Evolutionary conservation across 1,140 invertebrate species (phyloP).

Genomic region (Bombus difficillimus): DNA sequence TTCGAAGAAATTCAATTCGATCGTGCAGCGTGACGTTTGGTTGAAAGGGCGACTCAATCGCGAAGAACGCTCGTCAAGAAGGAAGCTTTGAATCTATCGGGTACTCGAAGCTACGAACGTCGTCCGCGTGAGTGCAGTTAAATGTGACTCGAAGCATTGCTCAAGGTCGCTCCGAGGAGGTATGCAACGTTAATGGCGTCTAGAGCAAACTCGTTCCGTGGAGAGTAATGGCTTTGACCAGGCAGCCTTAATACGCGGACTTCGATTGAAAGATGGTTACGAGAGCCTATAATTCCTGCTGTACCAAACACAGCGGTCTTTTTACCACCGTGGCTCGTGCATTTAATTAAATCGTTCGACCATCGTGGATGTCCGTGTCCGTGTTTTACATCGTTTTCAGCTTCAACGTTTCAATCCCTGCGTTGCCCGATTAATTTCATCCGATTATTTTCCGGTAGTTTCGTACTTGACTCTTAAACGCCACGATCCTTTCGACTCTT

Average conservation of each 20-base stretch:
- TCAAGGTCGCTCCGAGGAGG: conserved; percentile 30
- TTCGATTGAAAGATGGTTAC: conserved; percentile 4
- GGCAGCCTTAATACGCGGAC: conserved; percentile 1
- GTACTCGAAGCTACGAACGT: neutral
- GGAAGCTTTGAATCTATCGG: neutral
- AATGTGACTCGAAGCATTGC: conserved; percentile 19
- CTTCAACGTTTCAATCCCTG: too few species aligned
- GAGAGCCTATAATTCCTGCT: conserved; percentile 5
- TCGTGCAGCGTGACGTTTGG: neutral
- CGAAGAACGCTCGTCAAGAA: neutral
- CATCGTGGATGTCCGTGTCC: neutral
- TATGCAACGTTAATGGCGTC: conserved; percentile 39
- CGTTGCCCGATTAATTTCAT: too few species aligned
- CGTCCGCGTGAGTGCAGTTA: conserved; percentile 7
- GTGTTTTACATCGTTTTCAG: neutral
- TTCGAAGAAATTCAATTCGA: neutral
- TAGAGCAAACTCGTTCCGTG: conserved; percentile 40
- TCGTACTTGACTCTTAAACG: too few species aligned
- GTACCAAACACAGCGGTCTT: neutral
- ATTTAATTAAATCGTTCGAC: neutral
- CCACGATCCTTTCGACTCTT: too few species aligned
- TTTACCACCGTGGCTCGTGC: too few species aligned
- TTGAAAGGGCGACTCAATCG: neutral
- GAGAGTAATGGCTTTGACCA: conserved; percentile 50
- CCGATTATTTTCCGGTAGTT: too few species aligned